Percentiles rank a stretch among this genome's conserved stretches.
These are phyloP conservation scores for Myiagra hebetior DNA, from an alignment of 2,113 vertebrate species.

Conservation along the genomic window DNA sequence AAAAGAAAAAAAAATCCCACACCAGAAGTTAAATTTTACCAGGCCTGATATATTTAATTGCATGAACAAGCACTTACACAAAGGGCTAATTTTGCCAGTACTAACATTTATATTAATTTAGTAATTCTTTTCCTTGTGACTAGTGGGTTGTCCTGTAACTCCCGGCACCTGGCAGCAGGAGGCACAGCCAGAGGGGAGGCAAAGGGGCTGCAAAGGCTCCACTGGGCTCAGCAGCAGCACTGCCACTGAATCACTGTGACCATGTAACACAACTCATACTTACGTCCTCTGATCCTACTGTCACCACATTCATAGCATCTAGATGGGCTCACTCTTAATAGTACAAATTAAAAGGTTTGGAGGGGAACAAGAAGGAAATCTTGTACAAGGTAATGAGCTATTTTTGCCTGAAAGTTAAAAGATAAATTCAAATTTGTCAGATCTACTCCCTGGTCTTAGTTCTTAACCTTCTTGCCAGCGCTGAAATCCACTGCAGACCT, in stretches of 20 bases:
- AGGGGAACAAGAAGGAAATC: not conserved
- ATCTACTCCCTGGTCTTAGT: not conserved
- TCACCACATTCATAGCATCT: not conserved
- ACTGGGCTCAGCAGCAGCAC: not conserved
- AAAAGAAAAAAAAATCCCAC: not conserved
- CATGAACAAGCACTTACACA: not conserved
- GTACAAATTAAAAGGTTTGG: not conserved
- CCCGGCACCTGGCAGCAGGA: not conserved
- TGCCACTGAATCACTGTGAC: not conserved
- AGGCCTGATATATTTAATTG: not conserved
- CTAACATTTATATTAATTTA: not conserved
- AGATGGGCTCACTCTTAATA: not conserved
- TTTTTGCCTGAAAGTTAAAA: not conserved
- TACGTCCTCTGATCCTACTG: not conserved
- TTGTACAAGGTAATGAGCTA: not conserved
- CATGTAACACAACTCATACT: not conserved
- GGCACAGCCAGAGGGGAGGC: not conserved
- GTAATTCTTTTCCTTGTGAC: not conserved
- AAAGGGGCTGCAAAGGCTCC: not conserved
- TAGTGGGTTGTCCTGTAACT: not conserved
- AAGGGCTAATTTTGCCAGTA: not conserved
- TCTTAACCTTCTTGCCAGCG: not conserved
- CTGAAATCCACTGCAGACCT: not conserved
- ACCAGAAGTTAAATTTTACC: not conserved
- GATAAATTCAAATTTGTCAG: not conserved